Conservation (phyloP, 2,888 invertebrate genomes). For the Cryptus armator region DNA sequence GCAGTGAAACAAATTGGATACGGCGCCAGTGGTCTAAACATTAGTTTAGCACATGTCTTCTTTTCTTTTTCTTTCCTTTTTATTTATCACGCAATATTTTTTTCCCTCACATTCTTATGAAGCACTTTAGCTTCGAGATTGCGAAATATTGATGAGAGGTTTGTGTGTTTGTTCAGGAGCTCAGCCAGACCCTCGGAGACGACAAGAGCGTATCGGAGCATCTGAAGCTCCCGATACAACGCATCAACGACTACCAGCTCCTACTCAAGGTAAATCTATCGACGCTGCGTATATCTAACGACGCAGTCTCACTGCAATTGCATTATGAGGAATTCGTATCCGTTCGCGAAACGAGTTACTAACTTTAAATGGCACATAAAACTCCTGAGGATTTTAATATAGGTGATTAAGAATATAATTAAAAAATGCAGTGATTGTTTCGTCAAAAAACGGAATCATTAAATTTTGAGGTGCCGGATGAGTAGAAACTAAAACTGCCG, state of each 20-base stretch:
- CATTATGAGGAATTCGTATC: not conserved
- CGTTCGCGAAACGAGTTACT: not conserved
- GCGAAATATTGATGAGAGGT: slow-evolving; percentile 36
- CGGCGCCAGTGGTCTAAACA: slow-evolving; percentile 4
- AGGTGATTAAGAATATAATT: no score
- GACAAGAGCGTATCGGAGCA: slow-evolving; percentile 96
- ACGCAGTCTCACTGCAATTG: not conserved
- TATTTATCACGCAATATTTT: slow-evolving; percentile 17
- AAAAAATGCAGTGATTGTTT: no score
- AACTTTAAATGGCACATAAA: not conserved
- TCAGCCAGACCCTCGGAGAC: slow-evolving; percentile 94
- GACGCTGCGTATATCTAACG: not conserved
- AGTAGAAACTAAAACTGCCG: no score
- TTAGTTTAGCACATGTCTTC: not conserved
- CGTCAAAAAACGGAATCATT: no score
- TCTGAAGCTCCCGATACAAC: slow-evolving; percentile 96
- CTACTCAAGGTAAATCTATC: slow-evolving; percentile 92
- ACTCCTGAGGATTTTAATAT: no score
- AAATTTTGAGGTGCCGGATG: no score
- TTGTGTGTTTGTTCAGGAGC: slow-evolving; percentile 88
- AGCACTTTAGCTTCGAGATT: not conserved
- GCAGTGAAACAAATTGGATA: not conserved
- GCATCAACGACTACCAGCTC: slow-evolving; percentile 98
- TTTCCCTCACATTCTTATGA: slow-evolving; percentile 31
- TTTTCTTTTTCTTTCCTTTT: not conserved